Percentiles rank a stretch among this genome's conserved stretches.
Evolutionary conservation across 2,113 vertebrate species (phyloP).

Genomic region (Sus scrofa): DNA sequence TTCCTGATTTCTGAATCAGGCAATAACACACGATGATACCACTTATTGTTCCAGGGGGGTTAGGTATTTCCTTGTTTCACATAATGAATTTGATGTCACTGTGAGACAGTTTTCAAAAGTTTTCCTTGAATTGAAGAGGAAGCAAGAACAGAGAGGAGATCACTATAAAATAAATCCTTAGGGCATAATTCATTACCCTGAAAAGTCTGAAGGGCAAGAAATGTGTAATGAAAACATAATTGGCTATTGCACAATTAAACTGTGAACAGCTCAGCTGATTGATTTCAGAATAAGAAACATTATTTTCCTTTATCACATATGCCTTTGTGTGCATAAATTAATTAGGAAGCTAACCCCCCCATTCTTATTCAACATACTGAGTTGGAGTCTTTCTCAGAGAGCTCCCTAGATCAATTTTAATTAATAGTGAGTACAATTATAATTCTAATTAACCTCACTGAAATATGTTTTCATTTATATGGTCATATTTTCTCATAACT

Average conservation of each 20-base stretch:
- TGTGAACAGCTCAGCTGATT: not conserved
- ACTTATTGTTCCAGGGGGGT: not conserved
- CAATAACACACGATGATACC: not conserved
- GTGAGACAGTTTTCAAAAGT: rapidly evolving
- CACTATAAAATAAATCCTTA: not conserved
- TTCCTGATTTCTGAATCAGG: not conserved
- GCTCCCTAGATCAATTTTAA: not conserved
- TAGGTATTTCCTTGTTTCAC: rapidly evolving
- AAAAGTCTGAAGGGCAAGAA: not conserved
- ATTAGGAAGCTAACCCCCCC: not conserved
- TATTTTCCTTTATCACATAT: not conserved
- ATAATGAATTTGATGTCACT: too few relatives aligned
- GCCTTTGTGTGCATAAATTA: not conserved
- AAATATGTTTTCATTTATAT: not conserved
- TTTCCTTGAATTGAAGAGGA: too few relatives aligned
- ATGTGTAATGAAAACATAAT: not conserved
- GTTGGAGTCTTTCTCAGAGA: not conserved
- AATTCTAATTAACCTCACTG: not conserved
- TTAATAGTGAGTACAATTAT: not conserved
- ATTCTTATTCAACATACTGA: not conserved
- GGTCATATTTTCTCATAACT: too few relatives aligned
- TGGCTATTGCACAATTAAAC: not conserved
- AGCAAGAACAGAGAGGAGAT: rapidly evolving
- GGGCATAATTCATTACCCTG: too few relatives aligned
- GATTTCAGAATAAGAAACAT: not conserved